Base-by-base conservation (phyloP, 2,888 invertebrate species). In the Prosapia bicincta region DNA sequence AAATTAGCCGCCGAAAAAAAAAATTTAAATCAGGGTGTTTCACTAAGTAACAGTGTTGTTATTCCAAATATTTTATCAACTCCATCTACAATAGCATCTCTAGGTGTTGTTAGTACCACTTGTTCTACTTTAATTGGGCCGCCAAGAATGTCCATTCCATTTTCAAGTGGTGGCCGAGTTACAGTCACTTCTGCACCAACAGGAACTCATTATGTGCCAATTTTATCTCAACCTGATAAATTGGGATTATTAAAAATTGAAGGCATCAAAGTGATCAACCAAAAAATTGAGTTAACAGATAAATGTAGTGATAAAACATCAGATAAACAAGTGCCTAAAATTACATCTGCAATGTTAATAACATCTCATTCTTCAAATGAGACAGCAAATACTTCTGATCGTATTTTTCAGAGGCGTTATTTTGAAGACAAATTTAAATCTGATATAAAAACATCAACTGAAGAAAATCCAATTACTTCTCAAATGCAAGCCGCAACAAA, bases 1-100 rank as follows among this genome's bases (percentile, higher is more conserved):
- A 78, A 78, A 65, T 74, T 76, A 26, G 76, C 70, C 25, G 76
- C 76, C 15, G 76, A 76, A 66, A 76, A 76, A 43, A 71, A 76
- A n/a, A 65, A 65, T 25, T 66, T 65, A 26, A 69, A 65, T 28
- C 76, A 76, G 32, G 43, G 72, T 20, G 76, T 76, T 24, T 68
- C 71, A 25, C 66, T 73, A 1, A 65, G 66, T 7, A 32, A 38
- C 26, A 26, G 38, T n/a, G 68, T 43, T 26, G 67, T 73, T n/a
- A 70, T 76, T 54, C 69, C 70, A n/a, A 72, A 72, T 15, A 66
- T 71, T 23, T 65, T 68, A 28, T 72, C 76, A 54, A 71, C 76
- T 24, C 69, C 69, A 20, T 54, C 76, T 24, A 76, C 69, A 1
- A 71, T 38, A 9, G 54, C 72, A n/a, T 69, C 76, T 13, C 20